Conservation (phyloP, 2,113 vertebrate species). For the Ursus arctos region DNA sequence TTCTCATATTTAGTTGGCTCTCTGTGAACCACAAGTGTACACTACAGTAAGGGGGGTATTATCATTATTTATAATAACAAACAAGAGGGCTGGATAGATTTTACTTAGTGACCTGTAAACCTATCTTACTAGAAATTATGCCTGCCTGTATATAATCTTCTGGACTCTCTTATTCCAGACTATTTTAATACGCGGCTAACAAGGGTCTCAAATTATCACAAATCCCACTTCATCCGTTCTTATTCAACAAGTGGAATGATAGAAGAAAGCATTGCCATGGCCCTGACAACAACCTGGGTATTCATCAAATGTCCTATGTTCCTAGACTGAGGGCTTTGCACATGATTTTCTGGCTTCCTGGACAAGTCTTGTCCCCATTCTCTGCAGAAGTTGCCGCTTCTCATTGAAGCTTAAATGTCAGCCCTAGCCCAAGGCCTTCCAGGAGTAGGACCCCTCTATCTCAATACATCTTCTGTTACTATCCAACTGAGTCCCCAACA, state of each 20-base stretch:
- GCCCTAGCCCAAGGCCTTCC: not conserved
- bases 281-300: not conserved
- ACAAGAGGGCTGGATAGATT: not conserved
- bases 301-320: not conserved
- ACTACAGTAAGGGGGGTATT: not conserved
- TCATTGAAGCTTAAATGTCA: not conserved
- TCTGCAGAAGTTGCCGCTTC: not conserved
- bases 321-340: not conserved
- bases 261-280: not conserved
- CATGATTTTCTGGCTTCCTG: not conserved
- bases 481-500: not conserved
- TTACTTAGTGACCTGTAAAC: not conserved
- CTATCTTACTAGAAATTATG: not conserved
- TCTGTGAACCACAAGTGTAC: not conserved
- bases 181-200: slow-evolving; percentile 29
- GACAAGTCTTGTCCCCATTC: not conserved
- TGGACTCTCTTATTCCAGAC: not conserved
- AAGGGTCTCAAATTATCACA: not conserved
- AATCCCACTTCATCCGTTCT: not conserved
- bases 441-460: not conserved
- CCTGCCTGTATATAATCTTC: not conserved
- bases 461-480: not conserved
- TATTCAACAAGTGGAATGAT: not conserved
- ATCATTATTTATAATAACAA: not conserved
- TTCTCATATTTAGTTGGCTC: not conserved